phyloP scores from a whole-genome alignment of 2,888 invertebrate genomes.

The Bombyx huttoni region DNA sequence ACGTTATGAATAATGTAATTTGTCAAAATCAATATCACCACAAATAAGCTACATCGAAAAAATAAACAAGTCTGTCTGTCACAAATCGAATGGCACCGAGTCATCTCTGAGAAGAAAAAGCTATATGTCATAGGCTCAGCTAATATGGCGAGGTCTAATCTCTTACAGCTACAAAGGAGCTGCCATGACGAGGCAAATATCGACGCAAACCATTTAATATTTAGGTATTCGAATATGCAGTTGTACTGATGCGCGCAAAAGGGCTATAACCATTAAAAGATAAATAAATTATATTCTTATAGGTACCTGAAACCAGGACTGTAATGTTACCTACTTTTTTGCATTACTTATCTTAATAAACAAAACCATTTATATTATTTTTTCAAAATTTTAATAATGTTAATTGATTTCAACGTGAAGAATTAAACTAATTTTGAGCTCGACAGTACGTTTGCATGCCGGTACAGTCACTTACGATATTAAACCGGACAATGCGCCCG shows the following conservation, averaged over 20 bases:
- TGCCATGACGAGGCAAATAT: slow-evolving; percentile 63
- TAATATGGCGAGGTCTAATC: slow-evolving; percentile 64
- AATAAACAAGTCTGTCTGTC: slow-evolving; percentile 9
- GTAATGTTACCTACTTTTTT: too few relatives aligned
- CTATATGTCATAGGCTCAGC: slow-evolving; percentile 34
- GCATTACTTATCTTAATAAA: too few relatives aligned
- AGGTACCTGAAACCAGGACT: too few relatives aligned
- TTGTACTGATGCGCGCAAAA: slow-evolving; percentile 32
- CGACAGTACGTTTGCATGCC: slow-evolving; percentile 28
- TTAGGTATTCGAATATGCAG: slow-evolving; percentile 58
- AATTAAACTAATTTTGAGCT: slow-evolving; percentile 15
- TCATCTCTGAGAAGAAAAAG: slow-evolving; percentile 35
- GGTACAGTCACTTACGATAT: slow-evolving; percentile 53
- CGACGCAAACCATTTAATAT: slow-evolving; percentile 65
- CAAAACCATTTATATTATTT: too few relatives aligned
- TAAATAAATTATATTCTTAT: too few relatives aligned
- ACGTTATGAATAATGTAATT: not conserved
- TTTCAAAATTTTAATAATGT: too few relatives aligned
- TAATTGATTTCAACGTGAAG: too few relatives aligned
- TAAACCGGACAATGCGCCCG: slow-evolving; percentile 51
- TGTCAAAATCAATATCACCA: not conserved
- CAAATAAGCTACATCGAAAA: not conserved
- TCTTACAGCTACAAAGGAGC: slow-evolving; percentile 56
- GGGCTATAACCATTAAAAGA: not conserved
- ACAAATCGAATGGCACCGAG: slow-evolving; percentile 25